Percentiles rank a stretch among this genome's conserved stretches.
Evolutionary conservation across 2,888 invertebrate genomes (phyloP).

Genomic region (Mimumesa dahlbomi): DNA sequence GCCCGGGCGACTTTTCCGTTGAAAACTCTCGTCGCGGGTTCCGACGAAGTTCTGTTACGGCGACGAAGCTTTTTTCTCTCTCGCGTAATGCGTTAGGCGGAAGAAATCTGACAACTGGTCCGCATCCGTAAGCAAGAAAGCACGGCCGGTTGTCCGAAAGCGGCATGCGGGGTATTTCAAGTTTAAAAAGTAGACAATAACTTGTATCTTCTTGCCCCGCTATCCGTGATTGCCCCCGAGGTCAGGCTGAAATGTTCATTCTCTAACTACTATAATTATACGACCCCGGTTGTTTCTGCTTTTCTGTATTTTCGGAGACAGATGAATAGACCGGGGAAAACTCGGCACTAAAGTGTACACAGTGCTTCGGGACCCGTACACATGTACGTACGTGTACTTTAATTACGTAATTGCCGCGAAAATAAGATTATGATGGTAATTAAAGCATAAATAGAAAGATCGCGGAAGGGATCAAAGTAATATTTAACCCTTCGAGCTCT

Average conservation of each 20-base stretch:
- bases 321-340: no score
- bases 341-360: no score
- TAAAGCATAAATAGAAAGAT: no score
- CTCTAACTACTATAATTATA: background rate
- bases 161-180: slow-evolving; percentile 13
- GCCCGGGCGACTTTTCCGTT: background rate
- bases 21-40: slow-evolving; percentile 14
- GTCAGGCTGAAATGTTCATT: background rate
- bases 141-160: background rate
- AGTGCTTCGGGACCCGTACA: no score
- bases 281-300: background rate
- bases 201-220: slow-evolving; percentile 20
- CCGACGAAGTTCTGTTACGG: background rate
- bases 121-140: slow-evolving; percentile 18
- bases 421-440: no score
- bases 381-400: no score
- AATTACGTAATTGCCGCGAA: no score
- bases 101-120: slow-evolving; percentile 10
- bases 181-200: slow-evolving; percentile 25
- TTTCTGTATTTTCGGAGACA: background rate
- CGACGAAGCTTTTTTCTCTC: slow-evolving; percentile 6
- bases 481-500: no score
- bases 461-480: no score
- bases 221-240: background rate
- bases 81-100: slow-evolving; percentile 10